A percentile compares a stretch with the other conserved stretches of the same genome.
phyloP scores from a whole-genome alignment of 2,888 invertebrate genomes.

The Pseudococcus jackbeardsleyi region DNA sequence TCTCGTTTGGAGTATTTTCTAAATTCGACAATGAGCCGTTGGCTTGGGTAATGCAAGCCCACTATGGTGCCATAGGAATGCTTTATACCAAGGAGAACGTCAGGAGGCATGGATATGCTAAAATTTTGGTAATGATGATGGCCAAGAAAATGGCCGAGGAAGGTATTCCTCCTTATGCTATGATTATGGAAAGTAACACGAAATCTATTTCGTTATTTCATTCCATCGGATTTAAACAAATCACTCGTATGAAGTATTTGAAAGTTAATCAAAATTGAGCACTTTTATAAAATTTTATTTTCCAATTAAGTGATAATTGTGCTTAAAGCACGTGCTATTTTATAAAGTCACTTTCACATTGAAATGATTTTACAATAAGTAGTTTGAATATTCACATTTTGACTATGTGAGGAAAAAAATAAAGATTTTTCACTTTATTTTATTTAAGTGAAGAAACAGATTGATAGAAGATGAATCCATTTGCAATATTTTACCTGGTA shows the following conservation, averaged over 20 bases:
- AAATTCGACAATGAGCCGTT: background rate
- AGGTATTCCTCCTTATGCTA: constrained; percentile 5
- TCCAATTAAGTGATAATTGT: background rate
- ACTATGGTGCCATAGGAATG: constrained; percentile 40
- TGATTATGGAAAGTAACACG: constrained; percentile 1
- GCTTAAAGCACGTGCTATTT: background rate
- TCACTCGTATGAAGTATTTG: constrained; percentile 33
- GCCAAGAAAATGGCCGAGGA: constrained; percentile 19
- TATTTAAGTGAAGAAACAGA: background rate
- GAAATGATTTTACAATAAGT: background rate
- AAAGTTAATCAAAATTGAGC: constrained; percentile 18
- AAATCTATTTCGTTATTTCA: constrained; percentile 44
- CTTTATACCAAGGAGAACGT: constrained; percentile 17
- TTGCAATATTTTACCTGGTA: background rate
- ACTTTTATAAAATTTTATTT: background rate
- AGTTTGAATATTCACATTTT: background rate
- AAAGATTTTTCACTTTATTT: background rate
- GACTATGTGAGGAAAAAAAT: background rate
- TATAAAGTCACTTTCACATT: background rate
- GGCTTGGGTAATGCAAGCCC: constrained; percentile 44
- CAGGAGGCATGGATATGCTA: constrained; percentile 36
- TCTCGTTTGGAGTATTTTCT: background rate
- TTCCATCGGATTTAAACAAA: constrained; percentile 45
- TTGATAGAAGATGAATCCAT: background rate
- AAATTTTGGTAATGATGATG: constrained; percentile 31